Conservation (phyloP, 1,140 invertebrate species). For the Aphaenogaster rudis region DNA sequence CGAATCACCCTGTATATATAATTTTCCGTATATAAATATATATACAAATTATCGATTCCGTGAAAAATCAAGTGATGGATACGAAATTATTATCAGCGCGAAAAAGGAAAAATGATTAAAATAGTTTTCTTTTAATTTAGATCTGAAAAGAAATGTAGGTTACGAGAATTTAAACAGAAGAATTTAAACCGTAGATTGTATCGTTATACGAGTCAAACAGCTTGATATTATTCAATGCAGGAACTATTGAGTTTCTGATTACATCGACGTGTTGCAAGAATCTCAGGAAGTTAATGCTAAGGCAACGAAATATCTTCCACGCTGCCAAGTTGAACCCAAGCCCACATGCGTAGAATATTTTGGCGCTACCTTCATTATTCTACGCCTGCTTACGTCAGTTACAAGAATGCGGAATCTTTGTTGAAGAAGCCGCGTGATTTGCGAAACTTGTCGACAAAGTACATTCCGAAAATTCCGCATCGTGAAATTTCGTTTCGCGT, state of each 20-base stretch:
- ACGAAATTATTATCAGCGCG: background rate
- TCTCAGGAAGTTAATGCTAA: conserved; percentile 2
- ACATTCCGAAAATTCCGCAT: conserved; percentile 57
- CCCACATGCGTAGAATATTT: conserved; percentile 37
- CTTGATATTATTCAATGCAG: background rate
- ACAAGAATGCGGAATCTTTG: conserved; percentile 47
- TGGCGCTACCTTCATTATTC: conserved; percentile 35
- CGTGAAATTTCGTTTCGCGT: conserved; percentile 34
- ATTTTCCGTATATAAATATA: background rate
- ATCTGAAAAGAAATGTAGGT: background rate
- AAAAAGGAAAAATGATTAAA: background rate
- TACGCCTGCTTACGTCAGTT: conserved; percentile 22
- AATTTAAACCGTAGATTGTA: background rate
- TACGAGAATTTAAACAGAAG: background rate
- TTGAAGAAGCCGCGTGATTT: conserved; percentile 38
- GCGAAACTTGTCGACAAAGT: conserved; percentile 36
- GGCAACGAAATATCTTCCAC: background rate
- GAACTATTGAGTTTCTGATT: background rate
- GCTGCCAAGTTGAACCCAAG: background rate
- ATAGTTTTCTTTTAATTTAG: background rate
- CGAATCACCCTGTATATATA: too few species aligned
- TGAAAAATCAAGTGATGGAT: background rate
- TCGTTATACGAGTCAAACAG: background rate
- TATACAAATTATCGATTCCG: background rate
- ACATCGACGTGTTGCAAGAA: background rate